These are phyloP conservation scores for Tetramorium simillimum DNA, from an alignment of 1,140 invertebrate genomes.

Conservation along the genomic window DNA sequence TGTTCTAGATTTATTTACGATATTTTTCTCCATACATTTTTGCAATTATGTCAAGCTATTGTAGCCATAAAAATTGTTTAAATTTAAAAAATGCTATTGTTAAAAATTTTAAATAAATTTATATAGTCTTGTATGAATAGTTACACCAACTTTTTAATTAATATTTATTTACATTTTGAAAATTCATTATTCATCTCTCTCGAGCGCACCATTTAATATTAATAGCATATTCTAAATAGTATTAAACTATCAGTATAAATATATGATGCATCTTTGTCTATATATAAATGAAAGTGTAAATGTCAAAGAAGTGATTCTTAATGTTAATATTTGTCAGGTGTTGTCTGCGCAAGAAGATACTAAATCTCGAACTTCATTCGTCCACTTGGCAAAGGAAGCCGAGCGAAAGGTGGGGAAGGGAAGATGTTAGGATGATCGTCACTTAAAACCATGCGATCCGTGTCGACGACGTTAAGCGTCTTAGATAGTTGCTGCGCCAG, in stretches of 20 bases:
- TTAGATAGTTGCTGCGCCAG: constrained; percentile 76
- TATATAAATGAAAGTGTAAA: neutral
- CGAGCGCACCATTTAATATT: neutral
- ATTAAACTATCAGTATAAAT: neutral
- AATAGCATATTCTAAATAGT: neutral
- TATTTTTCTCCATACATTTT: neutral
- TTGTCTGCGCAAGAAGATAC: constrained; percentile 48
- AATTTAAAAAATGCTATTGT: neutral
- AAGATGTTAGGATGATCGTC: constrained; percentile 72
- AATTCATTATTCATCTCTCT: neutral
- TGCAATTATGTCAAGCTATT: neutral
- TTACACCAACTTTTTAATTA: neutral
- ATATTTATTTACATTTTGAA: neutral
- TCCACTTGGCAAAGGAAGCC: constrained; percentile 62
- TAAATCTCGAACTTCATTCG: constrained; percentile 51
- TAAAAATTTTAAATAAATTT: neutral
- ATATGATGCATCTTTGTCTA: neutral
- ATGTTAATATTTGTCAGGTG: constrained; percentile 1
- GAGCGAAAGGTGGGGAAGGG: neutral
- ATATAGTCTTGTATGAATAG: neutral
- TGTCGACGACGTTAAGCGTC: constrained; percentile 75
- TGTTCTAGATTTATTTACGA: neutral
- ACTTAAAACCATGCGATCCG: constrained; percentile 77
- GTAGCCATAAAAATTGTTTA: neutral
- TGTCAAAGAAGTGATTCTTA: constrained; percentile 9